Percentiles rank a stretch among this genome's conserved stretches.
Evolutionary conservation across 2,888 invertebrate genomes (phyloP).

Genomic region (Cosmopolites sordidus): DNA sequence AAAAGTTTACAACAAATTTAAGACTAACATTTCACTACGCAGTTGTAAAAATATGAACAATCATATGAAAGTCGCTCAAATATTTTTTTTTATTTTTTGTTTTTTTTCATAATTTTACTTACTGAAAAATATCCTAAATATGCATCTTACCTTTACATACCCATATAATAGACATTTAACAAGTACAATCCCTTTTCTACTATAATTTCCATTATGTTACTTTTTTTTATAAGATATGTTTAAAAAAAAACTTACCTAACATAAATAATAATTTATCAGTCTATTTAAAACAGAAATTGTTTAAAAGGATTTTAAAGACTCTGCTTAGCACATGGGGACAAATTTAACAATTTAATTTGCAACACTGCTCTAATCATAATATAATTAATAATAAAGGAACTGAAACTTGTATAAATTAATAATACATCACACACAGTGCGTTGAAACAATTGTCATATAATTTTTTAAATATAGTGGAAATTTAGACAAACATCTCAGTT

Average conservation of each 20-base stretch:
- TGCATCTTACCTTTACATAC: background rate
- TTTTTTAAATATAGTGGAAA: too few species aligned
- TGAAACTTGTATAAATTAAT: too few species aligned
- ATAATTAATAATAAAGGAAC: too few species aligned
- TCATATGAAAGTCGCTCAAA: constrained; percentile 7
- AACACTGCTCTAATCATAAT: too few species aligned
- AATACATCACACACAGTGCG: too few species aligned
- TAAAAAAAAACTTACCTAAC: constrained; percentile 15
- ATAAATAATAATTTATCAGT: constrained; percentile 20
- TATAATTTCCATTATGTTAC: background rate
- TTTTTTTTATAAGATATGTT: constrained; percentile 14
- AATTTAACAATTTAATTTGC: too few species aligned
- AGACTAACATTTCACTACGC: constrained; percentile 10
- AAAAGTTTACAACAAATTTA: constrained; percentile 9
- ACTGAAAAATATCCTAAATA: background rate
- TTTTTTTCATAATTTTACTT: background rate
- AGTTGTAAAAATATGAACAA: constrained; percentile 13
- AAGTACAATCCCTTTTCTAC: background rate
- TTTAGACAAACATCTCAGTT: too few species aligned
- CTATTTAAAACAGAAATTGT: constrained; percentile 11
- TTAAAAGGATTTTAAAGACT: background rate
- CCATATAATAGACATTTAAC: background rate
- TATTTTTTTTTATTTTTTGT: background rate
- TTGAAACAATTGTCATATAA: too few species aligned
- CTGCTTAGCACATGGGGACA: background rate